A percentile compares a stretch with the other conserved stretches of the same genome.
These are phyloP conservation scores for Tragelaphus eurycerus DNA, from an alignment of 2,797 vertebrate species.

Conservation along the genomic window DNA sequence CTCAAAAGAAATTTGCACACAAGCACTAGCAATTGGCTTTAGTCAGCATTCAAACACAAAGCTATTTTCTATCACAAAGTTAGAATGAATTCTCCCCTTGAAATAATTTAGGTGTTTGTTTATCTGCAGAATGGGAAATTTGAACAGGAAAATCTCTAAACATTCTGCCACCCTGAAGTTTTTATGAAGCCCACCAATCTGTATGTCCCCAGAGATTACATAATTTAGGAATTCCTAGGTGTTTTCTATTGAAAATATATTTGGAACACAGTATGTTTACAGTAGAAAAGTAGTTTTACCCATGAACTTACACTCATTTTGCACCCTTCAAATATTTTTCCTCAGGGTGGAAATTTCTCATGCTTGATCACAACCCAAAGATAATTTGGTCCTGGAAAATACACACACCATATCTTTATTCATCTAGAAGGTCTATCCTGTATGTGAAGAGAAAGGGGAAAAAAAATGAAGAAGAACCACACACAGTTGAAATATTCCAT, in stretches of 20 bases:
- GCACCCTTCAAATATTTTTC: constrained; percentile 66
- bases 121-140: neutral
- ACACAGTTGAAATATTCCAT: constrained; percentile 69
- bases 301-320: constrained; percentile 65
- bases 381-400: constrained; percentile 71
- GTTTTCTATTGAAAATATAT: neutral
- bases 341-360: constrained; percentile 73
- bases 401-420: constrained; percentile 62
- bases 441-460: constrained; percentile 23
- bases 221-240: neutral
- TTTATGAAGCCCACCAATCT: neutral
- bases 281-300: constrained; percentile 20
- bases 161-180: neutral
- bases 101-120: neutral
- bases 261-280: constrained; percentile 28
- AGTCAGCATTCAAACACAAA: neutral
- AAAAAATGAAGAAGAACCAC: constrained; percentile 40
- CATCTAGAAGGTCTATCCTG: constrained; percentile 56
- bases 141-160: neutral
- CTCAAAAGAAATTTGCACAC: neutral
- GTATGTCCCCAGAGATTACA: neutral
- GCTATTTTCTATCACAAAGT: neutral
- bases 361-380: constrained; percentile 73
- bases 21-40: neutral
- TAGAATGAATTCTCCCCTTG: neutral